These are phyloP conservation scores for Portunus trituberculatus DNA, from an alignment of 1,140 invertebrate genomes.

Conservation along the genomic window DNA sequence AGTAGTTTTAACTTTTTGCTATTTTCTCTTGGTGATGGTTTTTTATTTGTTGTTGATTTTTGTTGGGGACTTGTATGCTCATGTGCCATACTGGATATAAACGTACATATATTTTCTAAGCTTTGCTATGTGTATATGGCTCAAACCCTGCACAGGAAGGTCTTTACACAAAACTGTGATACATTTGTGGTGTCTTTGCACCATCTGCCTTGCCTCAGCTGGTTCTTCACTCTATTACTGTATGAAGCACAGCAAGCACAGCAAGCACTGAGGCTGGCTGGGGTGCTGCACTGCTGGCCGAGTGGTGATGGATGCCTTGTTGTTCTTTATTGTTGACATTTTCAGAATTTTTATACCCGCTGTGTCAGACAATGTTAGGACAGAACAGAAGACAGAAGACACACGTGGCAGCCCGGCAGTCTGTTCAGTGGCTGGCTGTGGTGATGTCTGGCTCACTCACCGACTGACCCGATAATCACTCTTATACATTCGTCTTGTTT, in stretches of 20 bases:
- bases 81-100: background rate
- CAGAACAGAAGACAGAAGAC: too few species aligned
- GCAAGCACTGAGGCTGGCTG: background rate
- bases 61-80: background rate
- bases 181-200: background rate
- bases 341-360: background rate
- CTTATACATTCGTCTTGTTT: too few species aligned
- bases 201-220: background rate
- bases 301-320: background rate
- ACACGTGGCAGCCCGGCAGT: background rate
- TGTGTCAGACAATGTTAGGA: background rate
- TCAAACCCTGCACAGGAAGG: background rate
- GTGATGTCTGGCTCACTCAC: too few species aligned
- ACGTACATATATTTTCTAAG: background rate
- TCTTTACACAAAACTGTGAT: conserved; percentile 1
- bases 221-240: background rate
- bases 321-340: background rate
- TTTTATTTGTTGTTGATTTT: background rate
- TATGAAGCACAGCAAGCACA: too few species aligned
- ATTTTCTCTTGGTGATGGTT: background rate
- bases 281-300: background rate
- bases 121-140: background rate
- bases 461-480: too few species aligned
- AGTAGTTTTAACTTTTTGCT: background rate
- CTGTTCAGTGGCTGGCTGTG: background rate